A percentile compares a stretch with the other conserved stretches of the same genome.
Conservation (phyloP, 2,888 invertebrate species). For the Caenorhabditis plicata region DNA sequence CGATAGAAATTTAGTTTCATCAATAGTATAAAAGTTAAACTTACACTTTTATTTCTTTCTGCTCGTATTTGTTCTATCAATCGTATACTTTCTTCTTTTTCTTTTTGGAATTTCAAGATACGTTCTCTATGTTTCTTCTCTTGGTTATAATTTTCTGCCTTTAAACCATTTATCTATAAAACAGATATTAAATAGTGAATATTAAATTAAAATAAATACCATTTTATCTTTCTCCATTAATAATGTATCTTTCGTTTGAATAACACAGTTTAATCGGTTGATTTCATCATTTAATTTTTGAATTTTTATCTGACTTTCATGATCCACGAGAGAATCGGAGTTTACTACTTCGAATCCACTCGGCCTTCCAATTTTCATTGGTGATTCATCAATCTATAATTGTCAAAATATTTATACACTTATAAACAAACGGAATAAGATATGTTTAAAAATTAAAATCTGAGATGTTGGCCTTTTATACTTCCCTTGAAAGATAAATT, state of each 20-base stretch:
- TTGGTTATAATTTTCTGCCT: conserved; percentile 38
- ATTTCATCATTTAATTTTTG: conserved; percentile 52
- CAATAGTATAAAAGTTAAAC: too few species aligned
- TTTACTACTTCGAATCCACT: neutral
- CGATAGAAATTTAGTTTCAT: too few species aligned
- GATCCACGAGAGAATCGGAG: conserved; percentile 1
- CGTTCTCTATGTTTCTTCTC: conserved; percentile 46
- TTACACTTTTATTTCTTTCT: too few species aligned
- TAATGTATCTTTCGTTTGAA: conserved; percentile 32
- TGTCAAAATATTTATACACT: too few species aligned
- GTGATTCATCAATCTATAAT: too few species aligned
- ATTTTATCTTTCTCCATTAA: conserved; percentile 48
- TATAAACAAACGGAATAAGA: too few species aligned
- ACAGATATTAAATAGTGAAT: neutral
- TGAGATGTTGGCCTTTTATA: too few species aligned
- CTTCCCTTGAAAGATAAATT: too few species aligned
- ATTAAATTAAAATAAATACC: conserved; percentile 3
- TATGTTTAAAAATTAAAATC: too few species aligned
- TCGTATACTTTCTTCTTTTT: conserved; percentile 41
- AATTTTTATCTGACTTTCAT: conserved; percentile 31
- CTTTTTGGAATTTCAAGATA: conserved; percentile 40
- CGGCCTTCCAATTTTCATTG: too few species aligned
- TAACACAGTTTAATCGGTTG: conserved; percentile 28
- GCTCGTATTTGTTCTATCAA: conserved; percentile 16
- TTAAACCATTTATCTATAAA: conserved; percentile 49